Base-by-base conservation (phyloP, 2,888 invertebrate genomes). In the Leptinotarsa tumamoca region DNA sequence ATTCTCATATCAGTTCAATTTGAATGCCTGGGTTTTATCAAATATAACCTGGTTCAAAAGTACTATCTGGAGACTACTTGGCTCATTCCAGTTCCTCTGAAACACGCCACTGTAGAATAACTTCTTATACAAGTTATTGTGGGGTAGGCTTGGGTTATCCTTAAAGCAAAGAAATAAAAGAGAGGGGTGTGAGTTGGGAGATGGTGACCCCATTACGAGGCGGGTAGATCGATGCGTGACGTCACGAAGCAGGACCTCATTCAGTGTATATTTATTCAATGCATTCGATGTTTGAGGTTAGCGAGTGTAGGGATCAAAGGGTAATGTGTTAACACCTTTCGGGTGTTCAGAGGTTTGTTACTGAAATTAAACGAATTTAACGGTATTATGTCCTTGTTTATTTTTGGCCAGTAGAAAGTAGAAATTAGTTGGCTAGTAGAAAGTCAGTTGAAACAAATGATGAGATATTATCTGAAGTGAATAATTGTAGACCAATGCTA, bases 191-290 rank as follows among this genome's bases (percentile, higher is more conserved):
- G 77, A 81, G 81, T 81, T 82, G 82, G 81, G 78, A 82, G 80
- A 81, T 79, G 80, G 81, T 86, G 85, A 86, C 86, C 85, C 83
- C 83, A 85, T 85, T 86, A 84, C 83, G 79, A 18, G 68, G 76
- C 81, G 72, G 74, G 77, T 80, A 82, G 83, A 86, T 86, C 86
- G 86, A 86, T 86, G 83, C 72, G 77, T 83, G 83, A 86, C 85
- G 86, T 85, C 84, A 85, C 78, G 50, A 72, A 72, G 80, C 84
- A 83, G 82, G 83, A 80, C 76, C 75, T 74, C 72, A 79, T 70
- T 72, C 71, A 67, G 75, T 63, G 4, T 43, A 58, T 49, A 50
- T 70, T 70, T 58, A 18, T 33, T 56, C n/a, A 56, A 54, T 69
- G n/a, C 18, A 27, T 23, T 33, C 18, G 21, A 50, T 61, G 58